These are phyloP conservation scores for Alviniconcha marisindica DNA, from an alignment of 1,140 invertebrate species.

Conservation along the genomic window DNA sequence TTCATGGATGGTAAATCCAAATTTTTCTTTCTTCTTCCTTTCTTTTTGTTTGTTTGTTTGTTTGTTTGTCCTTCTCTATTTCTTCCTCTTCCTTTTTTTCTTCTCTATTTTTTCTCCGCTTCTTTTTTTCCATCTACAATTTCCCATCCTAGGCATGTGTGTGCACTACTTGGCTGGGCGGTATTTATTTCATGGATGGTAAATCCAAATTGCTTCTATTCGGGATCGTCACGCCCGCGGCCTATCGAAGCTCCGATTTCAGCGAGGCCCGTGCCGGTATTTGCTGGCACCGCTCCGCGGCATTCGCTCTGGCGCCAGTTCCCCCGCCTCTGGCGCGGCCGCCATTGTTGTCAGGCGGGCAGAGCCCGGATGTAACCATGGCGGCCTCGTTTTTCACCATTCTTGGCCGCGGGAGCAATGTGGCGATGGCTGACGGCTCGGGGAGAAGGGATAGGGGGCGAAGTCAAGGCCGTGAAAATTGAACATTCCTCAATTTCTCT, in stretches of 20 bases:
- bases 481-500: no score
- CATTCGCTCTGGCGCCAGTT: conserved; percentile 15
- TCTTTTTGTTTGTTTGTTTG: no score
- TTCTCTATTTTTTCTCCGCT: no score
- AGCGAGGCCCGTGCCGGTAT: background rate
- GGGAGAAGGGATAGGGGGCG: no score
- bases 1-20: conserved; percentile 29
- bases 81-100: no score
- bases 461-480: no score
- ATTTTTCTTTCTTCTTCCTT: no score
- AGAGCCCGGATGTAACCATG: conserved; percentile 27
- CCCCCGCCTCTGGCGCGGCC: background rate
- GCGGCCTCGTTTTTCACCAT: conserved; percentile 5
- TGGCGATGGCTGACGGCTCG: no score
- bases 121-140: background rate
- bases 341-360: conserved; percentile 24
- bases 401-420: no score
- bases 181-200: conserved; percentile 30
- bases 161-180: background rate
- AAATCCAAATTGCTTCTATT: conserved; percentile 28
- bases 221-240: conserved; percentile 16
- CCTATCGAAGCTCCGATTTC: conserved; percentile 13
- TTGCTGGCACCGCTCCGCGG: conserved; percentile 12
- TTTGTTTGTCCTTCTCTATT: no score
- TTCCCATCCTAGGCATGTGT: conserved; percentile 8